A percentile compares a stretch with the other conserved stretches of the same genome.
These are phyloP conservation scores for Anagyrus pseudococci DNA, from an alignment of 2,888 invertebrate species.

Conservation along the genomic window DNA sequence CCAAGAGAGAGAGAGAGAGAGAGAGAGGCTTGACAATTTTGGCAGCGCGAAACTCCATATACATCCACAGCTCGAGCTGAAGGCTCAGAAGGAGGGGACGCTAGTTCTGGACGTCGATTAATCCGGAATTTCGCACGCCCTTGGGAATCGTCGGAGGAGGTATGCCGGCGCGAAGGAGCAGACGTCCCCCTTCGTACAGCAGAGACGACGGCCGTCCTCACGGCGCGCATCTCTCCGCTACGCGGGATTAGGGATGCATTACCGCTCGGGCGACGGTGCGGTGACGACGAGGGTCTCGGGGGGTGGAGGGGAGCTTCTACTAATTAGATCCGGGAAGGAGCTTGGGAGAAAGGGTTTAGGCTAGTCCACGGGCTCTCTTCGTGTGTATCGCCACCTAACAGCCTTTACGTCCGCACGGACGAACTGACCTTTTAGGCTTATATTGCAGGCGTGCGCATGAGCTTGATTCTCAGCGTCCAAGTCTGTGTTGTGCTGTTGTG, in stretches of 20 bases:
- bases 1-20: too few species aligned
- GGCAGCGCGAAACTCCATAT: constrained; percentile 45
- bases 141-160: constrained; percentile 53
- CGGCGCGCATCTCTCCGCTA: background rate
- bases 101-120: constrained; percentile 48
- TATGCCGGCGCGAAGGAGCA: constrained; percentile 11
- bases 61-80: too few species aligned
- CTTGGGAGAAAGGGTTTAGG: background rate
- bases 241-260: constrained; percentile 25
- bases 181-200: too few species aligned
- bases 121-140: constrained; percentile 53
- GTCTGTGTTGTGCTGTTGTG: too few species aligned
- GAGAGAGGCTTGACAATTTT: constrained; percentile 35
- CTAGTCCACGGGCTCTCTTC: background rate
- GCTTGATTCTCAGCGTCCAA: too few species aligned
- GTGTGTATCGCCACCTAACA: too few species aligned
- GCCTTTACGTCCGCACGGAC: too few species aligned
- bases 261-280: background rate
- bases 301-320: background rate
- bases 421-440: too few species aligned
- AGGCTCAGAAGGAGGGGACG: too few species aligned
- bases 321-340: constrained; percentile 26
- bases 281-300: background rate
- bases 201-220: background rate
- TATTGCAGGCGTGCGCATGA: too few species aligned